Evolutionary conservation across 2,113 vertebrate species (phyloP).

Genomic region (Lates calcarifer): DNA sequence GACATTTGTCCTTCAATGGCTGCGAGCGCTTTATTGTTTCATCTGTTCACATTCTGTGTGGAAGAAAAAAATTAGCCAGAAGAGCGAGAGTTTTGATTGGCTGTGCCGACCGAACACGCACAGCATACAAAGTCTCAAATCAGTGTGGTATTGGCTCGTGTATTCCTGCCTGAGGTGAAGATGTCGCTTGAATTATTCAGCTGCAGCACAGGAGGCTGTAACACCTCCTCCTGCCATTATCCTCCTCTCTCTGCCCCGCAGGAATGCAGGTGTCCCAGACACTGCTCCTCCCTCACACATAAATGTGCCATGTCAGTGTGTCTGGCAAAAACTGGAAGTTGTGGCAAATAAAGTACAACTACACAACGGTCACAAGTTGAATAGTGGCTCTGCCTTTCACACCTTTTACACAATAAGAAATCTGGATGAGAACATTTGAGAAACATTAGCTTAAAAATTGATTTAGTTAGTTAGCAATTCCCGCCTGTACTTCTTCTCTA

Average conservation of each 20-base stretch:
- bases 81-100: slow-evolving; percentile 19
- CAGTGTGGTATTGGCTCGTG: slow-evolving; percentile 13
- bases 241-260: slow-evolving; percentile 4
- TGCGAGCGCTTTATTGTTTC: background rate
- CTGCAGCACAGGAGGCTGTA: slow-evolving; percentile 32
- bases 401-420: background rate
- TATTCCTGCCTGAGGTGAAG: slow-evolving; percentile 51
- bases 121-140: slow-evolving; percentile 43
- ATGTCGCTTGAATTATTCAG: slow-evolving; percentile 69
- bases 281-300: background rate
- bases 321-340: slow-evolving; percentile 4
- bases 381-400: background rate
- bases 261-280: slow-evolving; percentile 31
- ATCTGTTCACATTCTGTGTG: background rate
- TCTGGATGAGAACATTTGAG: background rate
- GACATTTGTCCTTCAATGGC: slow-evolving; percentile 17
- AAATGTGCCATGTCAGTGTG: background rate
- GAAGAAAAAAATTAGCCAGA: background rate
- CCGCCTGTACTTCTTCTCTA: background rate
- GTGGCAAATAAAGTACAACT: background rate
- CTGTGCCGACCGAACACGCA: slow-evolving; percentile 22
- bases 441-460: too few relatives aligned
- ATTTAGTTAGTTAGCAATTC: background rate
- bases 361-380: background rate
- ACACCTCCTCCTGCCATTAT: slow-evolving; percentile 46